These are phyloP conservation scores for Parauchenoglanis ngamensis DNA, from an alignment of 2,797 vertebrate species.

Conservation along the genomic window DNA sequence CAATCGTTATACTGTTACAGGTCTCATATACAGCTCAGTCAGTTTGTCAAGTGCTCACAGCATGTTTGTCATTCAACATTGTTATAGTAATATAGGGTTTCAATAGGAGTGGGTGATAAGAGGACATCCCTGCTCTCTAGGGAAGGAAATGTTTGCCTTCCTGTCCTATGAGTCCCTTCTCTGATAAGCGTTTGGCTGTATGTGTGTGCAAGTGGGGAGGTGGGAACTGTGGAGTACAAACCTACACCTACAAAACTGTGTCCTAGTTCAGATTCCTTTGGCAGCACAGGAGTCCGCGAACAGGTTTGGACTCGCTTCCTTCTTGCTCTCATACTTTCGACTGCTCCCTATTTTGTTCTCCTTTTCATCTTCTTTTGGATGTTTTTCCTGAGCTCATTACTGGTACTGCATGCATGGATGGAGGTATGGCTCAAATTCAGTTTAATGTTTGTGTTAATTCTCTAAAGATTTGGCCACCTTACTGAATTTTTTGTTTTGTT, in stretches of 20 bases:
- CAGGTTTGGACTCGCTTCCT: constrained; percentile 69
- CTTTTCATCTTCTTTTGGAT: not conserved
- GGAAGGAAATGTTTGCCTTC: constrained; percentile 49
- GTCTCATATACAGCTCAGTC: not conserved
- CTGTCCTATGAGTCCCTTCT: constrained; percentile 46
- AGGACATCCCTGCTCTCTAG: constrained; percentile 22
- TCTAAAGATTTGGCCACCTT: not conserved
- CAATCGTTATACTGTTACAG: not conserved
- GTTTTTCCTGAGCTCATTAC: not conserved
- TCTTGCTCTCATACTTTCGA: constrained; percentile 44
- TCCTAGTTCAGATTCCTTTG: constrained; percentile 53
- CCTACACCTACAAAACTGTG: constrained; percentile 17
- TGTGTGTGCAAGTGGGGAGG: constrained; percentile 11
- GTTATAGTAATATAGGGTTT: not conserved
- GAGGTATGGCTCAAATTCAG: constrained; percentile 54
- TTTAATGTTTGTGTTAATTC: too few relatives aligned
- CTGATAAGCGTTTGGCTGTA: constrained; percentile 39
- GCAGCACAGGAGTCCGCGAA: constrained; percentile 43
- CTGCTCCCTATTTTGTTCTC: constrained; percentile 19
- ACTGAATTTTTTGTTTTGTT: not conserved
- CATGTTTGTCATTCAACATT: not conserved
- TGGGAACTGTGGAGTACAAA: constrained; percentile 28
- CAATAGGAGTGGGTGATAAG: constrained; percentile 16
- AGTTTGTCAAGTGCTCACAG: not conserved
- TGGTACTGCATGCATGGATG: constrained; percentile 44